Evolutionary conservation across 2,113 vertebrate genomes (phyloP).

Genomic region (Thymallus thymallus): DNA sequence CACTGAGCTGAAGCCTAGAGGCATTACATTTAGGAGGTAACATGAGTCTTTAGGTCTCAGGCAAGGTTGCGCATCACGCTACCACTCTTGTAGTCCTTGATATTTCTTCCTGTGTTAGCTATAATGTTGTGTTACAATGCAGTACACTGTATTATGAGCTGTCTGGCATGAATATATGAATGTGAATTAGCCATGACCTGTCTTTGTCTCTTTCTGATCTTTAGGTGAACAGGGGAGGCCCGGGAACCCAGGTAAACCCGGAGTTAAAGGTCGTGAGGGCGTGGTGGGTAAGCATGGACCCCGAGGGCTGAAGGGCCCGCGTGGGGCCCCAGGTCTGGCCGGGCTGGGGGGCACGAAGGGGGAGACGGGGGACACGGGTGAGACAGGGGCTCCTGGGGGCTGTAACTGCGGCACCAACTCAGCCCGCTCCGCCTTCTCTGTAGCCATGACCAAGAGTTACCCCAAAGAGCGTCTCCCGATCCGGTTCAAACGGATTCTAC

Average conservation of each 20-base stretch:
- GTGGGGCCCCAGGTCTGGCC: conserved; percentile 74
- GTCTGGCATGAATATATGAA: too few species aligned
- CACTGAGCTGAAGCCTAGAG: too few species aligned
- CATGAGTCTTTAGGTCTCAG: too few species aligned
- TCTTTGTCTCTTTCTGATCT: conserved; percentile 77
- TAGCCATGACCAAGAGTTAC: conserved; percentile 91
- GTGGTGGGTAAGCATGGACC: conserved; percentile 86
- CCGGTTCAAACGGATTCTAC: conserved; percentile 89
- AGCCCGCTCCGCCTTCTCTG: conserved; percentile 90
- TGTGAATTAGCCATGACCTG: not conserved
- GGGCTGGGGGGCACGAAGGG: conserved; percentile 82
- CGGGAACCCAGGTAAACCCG: conserved; percentile 87
- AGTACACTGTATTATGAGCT: not conserved
- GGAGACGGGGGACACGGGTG: conserved; percentile 77
- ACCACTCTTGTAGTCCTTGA: not conserved
- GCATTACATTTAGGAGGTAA: too few species aligned
- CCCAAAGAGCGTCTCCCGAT: conserved; percentile 91
- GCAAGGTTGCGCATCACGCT: not conserved
- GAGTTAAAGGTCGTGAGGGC: conserved; percentile 86
- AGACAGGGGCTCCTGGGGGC: conserved; percentile 78
- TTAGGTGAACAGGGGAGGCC: conserved; percentile 74
- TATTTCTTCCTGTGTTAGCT: not conserved
- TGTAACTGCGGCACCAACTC: conserved; percentile 79
- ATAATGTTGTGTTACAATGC: not conserved
- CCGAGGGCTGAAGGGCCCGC: conserved; percentile 81